These are phyloP conservation scores for Cyprinodon brontotheroides DNA, from an alignment of 2,113 vertebrate genomes.

Conservation along the genomic window DNA sequence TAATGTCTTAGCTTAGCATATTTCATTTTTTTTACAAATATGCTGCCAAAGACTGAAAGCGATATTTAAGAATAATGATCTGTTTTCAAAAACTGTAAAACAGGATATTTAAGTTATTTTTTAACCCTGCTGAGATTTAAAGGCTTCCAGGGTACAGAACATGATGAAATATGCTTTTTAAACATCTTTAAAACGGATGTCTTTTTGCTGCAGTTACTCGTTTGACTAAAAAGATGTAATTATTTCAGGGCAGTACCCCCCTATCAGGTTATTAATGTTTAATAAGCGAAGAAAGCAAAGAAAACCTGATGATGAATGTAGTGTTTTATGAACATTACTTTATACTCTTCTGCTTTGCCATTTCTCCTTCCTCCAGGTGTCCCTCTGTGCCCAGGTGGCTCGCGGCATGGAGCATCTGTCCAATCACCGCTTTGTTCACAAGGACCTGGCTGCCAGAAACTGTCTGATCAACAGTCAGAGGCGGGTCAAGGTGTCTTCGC, in stretches of 20 bases:
- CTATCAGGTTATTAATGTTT: neutral
- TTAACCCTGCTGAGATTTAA: neutral
- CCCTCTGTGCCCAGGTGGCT: conserved; percentile 92
- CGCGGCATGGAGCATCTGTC: conserved; percentile 96
- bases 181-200: neutral
- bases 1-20: too few relatives aligned
- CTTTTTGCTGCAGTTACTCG: neutral
- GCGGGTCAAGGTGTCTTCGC: conserved; percentile 90
- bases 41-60: too few relatives aligned
- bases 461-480: conserved; percentile 92
- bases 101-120: neutral
- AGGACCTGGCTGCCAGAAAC: conserved; percentile 94
- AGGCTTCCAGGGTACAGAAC: neutral
- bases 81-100: neutral
- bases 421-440: conserved; percentile 93
- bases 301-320: neutral
- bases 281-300: neutral
- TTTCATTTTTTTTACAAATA: too few relatives aligned
- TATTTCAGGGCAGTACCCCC: neutral
- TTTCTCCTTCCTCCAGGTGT: conserved; percentile 78
- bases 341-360: neutral
- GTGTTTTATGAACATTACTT: neutral
- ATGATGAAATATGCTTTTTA: neutral
- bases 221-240: neutral
- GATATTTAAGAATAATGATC: too few relatives aligned